These are phyloP conservation scores for Triplophysa siluroides DNA, from an alignment of 2,113 vertebrate species.

Conservation along the genomic window DNA sequence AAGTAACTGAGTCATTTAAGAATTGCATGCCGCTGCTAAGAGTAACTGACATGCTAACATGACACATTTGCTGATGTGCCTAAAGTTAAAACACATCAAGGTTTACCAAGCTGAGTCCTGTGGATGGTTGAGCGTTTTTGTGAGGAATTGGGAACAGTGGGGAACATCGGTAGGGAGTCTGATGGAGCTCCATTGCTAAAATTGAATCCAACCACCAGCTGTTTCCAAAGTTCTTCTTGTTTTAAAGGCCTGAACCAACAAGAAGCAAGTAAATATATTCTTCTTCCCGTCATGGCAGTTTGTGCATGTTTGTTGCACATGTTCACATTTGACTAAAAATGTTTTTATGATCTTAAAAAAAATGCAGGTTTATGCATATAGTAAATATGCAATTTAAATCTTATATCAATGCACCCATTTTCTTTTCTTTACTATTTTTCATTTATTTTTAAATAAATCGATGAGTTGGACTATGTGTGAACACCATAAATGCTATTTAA, in stretches of 20 bases:
- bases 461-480: too few species aligned
- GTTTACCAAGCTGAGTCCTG: too few species aligned
- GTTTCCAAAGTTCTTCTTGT: constrained; percentile 31
- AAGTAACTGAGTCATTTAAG: neutral
- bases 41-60: neutral
- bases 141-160: constrained; percentile 32
- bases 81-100: neutral
- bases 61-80: neutral
- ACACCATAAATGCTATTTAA: too few species aligned
- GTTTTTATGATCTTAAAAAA: constrained; percentile 7
- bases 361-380: too few species aligned
- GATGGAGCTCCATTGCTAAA: constrained; percentile 16
- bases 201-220: constrained; percentile 36
- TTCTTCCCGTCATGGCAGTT: neutral
- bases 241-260: constrained; percentile 37
- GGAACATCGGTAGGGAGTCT: constrained; percentile 40
- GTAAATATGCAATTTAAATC: too few species aligned
- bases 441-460: too few species aligned
- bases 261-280: constrained; percentile 19
- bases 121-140: constrained; percentile 9
- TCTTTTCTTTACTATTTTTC: too few species aligned
- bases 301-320: neutral
- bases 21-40: neutral
- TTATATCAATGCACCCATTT: too few species aligned
- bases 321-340: neutral